Evolutionary conservation across 2,888 invertebrate genomes (phyloP).

Genomic region (Candidula unifasciata): DNA sequence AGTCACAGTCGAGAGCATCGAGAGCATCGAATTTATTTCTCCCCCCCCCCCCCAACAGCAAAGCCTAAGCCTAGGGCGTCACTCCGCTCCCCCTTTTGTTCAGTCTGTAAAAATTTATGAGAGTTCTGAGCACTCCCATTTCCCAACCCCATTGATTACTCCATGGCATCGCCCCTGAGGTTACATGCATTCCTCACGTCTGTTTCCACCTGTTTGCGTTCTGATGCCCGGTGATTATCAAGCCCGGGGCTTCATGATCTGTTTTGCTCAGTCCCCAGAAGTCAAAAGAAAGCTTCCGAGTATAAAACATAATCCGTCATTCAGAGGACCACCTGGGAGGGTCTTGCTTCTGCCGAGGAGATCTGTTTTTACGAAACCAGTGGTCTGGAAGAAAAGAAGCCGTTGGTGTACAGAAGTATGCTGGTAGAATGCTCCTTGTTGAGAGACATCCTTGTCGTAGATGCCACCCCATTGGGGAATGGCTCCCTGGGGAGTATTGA

Average conservation of each 20-base stretch:
- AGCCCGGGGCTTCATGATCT: not conserved
- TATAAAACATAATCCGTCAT: not conserved
- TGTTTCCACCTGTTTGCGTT: not conserved
- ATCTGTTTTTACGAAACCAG: not conserved
- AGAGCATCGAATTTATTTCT: no score
- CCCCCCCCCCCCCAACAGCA: no score
- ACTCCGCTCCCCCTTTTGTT: no score
- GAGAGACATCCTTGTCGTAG: not conserved
- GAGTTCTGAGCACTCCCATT: no score
- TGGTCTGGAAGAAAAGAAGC: not conserved
- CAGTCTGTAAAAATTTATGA: no score
- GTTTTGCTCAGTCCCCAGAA: not conserved
- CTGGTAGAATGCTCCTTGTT: not conserved
- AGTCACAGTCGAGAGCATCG: no score
- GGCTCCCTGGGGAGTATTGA: not conserved
- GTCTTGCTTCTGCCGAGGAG: not conserved
- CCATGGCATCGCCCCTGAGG: no score
- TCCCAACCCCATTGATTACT: no score
- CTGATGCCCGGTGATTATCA: not conserved
- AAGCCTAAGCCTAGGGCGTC: no score
- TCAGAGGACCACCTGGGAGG: conserved; percentile 1
- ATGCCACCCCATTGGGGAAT: not conserved
- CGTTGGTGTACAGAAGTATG: not conserved
- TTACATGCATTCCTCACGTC: not conserved
- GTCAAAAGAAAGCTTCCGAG: not conserved